Evolutionary conservation across 2,888 invertebrate species (phyloP), one percentile per base, ranked within the genome.

Genomic region (Orgyia antiqua): DNA sequence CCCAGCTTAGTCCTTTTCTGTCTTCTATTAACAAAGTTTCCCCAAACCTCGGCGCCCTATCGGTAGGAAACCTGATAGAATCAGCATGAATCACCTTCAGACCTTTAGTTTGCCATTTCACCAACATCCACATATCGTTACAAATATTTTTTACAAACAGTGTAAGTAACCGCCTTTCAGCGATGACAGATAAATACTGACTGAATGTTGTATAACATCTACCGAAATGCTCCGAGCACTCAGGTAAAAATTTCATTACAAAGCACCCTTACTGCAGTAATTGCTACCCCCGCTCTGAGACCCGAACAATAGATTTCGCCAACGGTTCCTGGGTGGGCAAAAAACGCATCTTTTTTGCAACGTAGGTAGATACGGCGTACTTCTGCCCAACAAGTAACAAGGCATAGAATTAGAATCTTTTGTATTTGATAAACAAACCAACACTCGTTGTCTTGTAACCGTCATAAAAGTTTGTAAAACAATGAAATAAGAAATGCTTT

Each of bases 211-310:
- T n/a, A n/a, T n/a, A 44, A 45, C 36, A 38, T 32, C 33, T 36
- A 39, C 39, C 42, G 42, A 37, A 51, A 39, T 57, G 51, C 56
- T 49, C 42, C 40, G 42, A 17, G 26, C 29, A n/a, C 63, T 52
- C 82, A 83, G 82, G 80, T 80, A 82, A 77, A 77, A 76, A 64
- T 76, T 75, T 59, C 65, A 77, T 78, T 78, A 59, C 62, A 42
- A 28, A 42, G 61, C 69, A 72, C 79, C 80, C 77, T 72, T 68
- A 68, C 61, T 72, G 68, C 64, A 68, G 60, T 68, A 65, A 71
- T 65, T 68, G 66, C 68, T 67, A 47, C 66, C 74, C 78, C 72
- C 74, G 68, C 70, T 64, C 67, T 57, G 45, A 41, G 35, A 38
- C 34, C 36, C 44, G 45, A 78, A 80, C 79, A 61, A 64, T 47